Evolutionary conservation across 2,113 vertebrate species (phyloP).

Genomic region (Amazona guildingii): DNA sequence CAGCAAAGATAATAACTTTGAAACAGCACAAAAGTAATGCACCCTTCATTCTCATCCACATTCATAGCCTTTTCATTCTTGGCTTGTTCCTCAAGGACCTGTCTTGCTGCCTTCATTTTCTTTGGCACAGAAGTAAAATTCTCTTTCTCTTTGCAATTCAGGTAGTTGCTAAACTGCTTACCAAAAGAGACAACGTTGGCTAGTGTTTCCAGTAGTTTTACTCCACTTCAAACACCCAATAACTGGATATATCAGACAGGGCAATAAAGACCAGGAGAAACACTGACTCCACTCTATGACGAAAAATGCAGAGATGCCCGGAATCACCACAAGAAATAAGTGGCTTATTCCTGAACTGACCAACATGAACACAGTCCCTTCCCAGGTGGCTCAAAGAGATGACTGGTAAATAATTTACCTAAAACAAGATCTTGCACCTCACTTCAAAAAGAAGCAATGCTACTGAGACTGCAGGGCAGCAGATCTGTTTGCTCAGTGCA

Average conservation of each 20-base stretch:
- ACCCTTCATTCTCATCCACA: neutral
- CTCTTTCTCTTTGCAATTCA: neutral
- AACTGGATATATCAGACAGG: neutral
- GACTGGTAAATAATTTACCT: neutral
- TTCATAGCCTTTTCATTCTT: neutral
- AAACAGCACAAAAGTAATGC: neutral
- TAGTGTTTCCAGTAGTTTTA: neutral
- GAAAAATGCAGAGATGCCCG: neutral
- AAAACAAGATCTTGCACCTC: neutral
- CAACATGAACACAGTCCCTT: neutral
- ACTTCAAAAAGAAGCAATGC: neutral
- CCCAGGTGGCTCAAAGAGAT: neutral
- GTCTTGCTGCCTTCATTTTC: neutral
- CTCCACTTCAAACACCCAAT: neutral
- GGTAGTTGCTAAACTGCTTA: neutral
- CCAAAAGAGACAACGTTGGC: neutral
- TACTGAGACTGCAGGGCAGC: neutral
- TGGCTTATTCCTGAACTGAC: neutral
- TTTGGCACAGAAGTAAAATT: neutral
- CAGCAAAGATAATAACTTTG: neutral
- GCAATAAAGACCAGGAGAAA: neutral
- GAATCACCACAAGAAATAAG: neutral
- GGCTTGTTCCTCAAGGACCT: accelerated
- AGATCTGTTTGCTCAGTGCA: neutral
- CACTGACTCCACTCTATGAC: neutral